These are phyloP conservation scores for Schlechtendalia chinensis DNA, from an alignment of 1,140 invertebrate species.

Conservation along the genomic window DNA sequence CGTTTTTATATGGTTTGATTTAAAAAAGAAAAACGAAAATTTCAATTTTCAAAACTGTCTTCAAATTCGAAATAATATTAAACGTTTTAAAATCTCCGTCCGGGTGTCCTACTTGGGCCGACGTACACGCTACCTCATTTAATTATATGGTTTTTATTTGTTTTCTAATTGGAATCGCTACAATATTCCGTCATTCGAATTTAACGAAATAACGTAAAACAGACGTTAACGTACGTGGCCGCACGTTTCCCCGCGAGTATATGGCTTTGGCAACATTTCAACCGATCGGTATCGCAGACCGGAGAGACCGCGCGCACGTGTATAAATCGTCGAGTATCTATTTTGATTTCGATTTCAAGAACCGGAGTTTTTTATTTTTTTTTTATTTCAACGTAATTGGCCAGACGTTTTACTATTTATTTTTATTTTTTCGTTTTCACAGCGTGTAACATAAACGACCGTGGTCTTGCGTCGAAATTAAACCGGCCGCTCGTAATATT, in stretches of 20 bases:
- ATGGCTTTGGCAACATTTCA: constrained; percentile 16
- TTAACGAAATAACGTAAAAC: constrained; percentile 1
- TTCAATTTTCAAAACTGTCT: too few relatives aligned
- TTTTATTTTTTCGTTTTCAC: not conserved
- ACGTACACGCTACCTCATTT: too few relatives aligned
- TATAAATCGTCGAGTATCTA: constrained; percentile 15
- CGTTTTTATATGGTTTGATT: too few relatives aligned
- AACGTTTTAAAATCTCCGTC: too few relatives aligned
- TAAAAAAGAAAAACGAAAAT: too few relatives aligned
- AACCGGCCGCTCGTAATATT: not conserved
- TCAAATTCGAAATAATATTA: too few relatives aligned
- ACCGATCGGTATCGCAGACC: not conserved
- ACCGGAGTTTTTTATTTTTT: constrained; percentile 36
- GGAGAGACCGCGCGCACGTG: not conserved
- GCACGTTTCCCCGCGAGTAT: not conserved
- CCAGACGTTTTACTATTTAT: constrained; percentile 28
- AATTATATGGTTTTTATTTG: not conserved
- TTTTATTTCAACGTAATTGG: constrained; percentile 11
- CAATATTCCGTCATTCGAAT: not conserved
- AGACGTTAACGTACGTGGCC: not conserved
- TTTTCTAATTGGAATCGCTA: not conserved
- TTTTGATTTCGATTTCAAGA: constrained; percentile 13
- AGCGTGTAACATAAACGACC: constrained; percentile 8
- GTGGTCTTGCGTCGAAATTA: not conserved
- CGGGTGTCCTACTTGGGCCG: too few relatives aligned